Conservation (phyloP, 2,113 vertebrate genomes). For the Indicator indicator region DNA sequence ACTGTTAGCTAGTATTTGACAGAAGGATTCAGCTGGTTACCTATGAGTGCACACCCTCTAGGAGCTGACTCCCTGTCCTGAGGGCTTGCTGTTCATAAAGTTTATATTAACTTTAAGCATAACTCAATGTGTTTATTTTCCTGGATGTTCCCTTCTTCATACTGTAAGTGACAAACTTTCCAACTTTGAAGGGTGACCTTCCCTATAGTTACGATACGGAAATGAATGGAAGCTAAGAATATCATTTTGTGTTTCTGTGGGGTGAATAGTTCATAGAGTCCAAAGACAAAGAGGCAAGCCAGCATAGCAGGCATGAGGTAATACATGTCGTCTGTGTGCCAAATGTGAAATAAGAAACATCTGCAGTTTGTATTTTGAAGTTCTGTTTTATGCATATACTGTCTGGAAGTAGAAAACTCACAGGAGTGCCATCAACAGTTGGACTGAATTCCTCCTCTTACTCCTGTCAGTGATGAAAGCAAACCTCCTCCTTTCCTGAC, state of each 20-base stretch:
- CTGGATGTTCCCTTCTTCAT: background rate
- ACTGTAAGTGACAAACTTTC: background rate
- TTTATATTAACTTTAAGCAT: background rate
- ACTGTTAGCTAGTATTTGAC: background rate
- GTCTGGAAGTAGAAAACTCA: background rate
- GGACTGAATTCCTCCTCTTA: background rate
- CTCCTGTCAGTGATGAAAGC: background rate
- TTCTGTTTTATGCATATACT: constrained; percentile 55
- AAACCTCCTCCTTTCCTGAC: background rate
- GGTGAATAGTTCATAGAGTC: constrained; percentile 60
- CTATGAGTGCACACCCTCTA: background rate
- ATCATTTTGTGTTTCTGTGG: background rate
- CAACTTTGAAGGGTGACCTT: background rate
- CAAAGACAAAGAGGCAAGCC: constrained; percentile 52
- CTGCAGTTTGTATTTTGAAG: constrained; percentile 57
- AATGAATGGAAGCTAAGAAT: background rate
- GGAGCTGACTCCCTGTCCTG: background rate
- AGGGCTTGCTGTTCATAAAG: background rate
- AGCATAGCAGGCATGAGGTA: constrained; percentile 69
- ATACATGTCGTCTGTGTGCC: constrained; percentile 47
- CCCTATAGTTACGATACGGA: background rate
- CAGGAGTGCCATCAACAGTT: background rate
- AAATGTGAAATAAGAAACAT: constrained; percentile 70
- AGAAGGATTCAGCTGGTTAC: background rate
- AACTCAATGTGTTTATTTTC: constrained; percentile 14